Conservation (phyloP, 2,888 invertebrate genomes). For the Seladonia tumulorum region DNA sequence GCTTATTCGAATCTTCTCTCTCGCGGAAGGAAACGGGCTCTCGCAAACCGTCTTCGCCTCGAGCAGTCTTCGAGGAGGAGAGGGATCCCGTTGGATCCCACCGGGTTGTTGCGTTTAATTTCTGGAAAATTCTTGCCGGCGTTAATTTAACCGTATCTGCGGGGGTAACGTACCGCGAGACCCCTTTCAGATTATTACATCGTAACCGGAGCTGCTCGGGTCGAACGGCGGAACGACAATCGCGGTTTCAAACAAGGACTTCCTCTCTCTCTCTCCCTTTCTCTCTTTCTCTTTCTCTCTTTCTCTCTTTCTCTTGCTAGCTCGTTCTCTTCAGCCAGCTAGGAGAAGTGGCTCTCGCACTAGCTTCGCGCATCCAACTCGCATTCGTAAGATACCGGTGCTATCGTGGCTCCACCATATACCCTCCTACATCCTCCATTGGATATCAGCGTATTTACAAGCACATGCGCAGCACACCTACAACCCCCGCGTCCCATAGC, state of each 20-base stretch:
- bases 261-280: not conserved
- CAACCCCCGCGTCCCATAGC: not conserved
- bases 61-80: not conserved
- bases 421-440: constrained; percentile 33
- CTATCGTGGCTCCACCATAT: constrained; percentile 40
- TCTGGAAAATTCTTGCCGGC: constrained; percentile 34
- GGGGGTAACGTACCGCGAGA: constrained; percentile 50
- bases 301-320: not conserved
- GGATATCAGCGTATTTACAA: constrained; percentile 50
- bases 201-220: constrained; percentile 28
- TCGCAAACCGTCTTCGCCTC: not conserved
- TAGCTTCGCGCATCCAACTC: constrained; percentile 30
- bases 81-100: not conserved
- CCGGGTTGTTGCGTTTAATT: constrained; percentile 13
- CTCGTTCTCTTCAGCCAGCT: not conserved
- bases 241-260: constrained; percentile 58
- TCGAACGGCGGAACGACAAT: constrained; percentile 52
- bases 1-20: constrained; percentile 24
- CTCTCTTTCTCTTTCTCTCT: not conserved
- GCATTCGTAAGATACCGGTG: constrained; percentile 51
- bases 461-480: not conserved
- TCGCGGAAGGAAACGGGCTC: not conserved
- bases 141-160: constrained; percentile 45
- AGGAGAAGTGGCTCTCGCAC: not conserved
- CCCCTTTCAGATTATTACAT: constrained; percentile 59